phyloP scores from a whole-genome alignment of 2,888 invertebrate species.

The Caenorhabditis sp. region DNA sequence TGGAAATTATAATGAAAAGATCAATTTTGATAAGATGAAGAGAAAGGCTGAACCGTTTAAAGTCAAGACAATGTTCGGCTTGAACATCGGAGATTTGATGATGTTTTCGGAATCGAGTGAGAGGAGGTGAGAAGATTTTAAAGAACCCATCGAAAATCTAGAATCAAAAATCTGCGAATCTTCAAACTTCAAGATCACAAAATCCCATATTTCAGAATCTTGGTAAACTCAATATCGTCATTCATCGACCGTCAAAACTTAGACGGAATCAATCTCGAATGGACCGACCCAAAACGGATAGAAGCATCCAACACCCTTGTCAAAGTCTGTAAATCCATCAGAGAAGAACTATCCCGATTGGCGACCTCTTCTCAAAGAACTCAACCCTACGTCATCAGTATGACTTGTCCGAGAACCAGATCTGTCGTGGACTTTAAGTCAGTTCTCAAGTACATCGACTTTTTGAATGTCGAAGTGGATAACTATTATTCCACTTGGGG shows the following conservation, averaged over 20 bases:
- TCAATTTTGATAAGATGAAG: neutral
- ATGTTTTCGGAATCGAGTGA: neutral
- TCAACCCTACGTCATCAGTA: no score
- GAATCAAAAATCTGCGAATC: no score
- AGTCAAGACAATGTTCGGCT: neutral
- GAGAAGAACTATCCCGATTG: no score
- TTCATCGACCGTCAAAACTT: constrained; percentile 4
- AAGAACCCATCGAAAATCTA: no score
- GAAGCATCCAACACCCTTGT: no score
- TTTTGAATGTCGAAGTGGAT: constrained; percentile 66
- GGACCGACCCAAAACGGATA: neutral
- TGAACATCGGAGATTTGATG: neutral
- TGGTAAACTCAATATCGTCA: neutral
- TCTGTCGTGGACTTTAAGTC: no score
- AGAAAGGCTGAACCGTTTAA: neutral
- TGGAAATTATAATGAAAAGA: neutral
- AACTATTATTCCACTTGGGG: constrained; percentile 70
- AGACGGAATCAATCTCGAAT: neutral
- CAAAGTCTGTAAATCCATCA: no score
- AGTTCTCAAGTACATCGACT: neutral
- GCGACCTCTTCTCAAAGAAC: no score
- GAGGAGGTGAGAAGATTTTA: neutral
- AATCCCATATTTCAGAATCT: neutral
- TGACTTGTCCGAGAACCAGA: no score
- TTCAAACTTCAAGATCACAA: neutral